A percentile compares a stretch with the other conserved stretches of the same genome.
Conservation (phyloP, 2,113 vertebrate genomes). For the Apteryx owenii region DNA sequence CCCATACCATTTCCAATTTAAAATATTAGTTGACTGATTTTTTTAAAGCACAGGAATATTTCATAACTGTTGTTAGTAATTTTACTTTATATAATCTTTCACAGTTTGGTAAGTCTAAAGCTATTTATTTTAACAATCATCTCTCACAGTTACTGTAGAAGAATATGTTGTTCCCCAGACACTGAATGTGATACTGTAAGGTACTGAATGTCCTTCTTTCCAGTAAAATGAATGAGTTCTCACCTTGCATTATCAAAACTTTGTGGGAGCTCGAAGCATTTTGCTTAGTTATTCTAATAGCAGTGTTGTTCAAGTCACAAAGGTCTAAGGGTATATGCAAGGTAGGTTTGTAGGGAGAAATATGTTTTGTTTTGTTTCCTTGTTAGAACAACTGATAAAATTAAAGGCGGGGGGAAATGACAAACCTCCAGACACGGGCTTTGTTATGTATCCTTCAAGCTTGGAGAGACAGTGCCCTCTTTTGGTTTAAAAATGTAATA, state of each 20-base stretch:
- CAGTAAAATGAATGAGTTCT: background rate
- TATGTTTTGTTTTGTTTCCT: background rate
- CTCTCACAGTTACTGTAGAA: background rate
- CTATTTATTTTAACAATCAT: background rate
- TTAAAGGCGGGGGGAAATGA: background rate
- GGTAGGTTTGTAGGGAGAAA: background rate
- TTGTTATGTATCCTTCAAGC: background rate
- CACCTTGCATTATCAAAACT: background rate
- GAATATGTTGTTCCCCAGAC: background rate
- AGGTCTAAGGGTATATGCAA: background rate
- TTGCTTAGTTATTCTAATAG: background rate
- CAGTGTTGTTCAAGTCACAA: background rate
- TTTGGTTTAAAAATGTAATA: background rate
- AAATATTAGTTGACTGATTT: background rate
- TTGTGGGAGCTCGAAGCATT: background rate
- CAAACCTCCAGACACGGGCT: background rate
- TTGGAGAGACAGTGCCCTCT: slow-evolving; percentile 58
- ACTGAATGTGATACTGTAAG: background rate
- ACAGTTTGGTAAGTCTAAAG: accelerated
- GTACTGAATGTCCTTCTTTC: background rate
- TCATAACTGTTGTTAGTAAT: background rate
- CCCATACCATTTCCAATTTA: background rate
- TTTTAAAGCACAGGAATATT: background rate
- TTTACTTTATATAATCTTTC: background rate
- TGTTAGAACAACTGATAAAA: background rate